Conservation (phyloP, 1,140 invertebrate species). For the Danaus plexippus region DNA sequence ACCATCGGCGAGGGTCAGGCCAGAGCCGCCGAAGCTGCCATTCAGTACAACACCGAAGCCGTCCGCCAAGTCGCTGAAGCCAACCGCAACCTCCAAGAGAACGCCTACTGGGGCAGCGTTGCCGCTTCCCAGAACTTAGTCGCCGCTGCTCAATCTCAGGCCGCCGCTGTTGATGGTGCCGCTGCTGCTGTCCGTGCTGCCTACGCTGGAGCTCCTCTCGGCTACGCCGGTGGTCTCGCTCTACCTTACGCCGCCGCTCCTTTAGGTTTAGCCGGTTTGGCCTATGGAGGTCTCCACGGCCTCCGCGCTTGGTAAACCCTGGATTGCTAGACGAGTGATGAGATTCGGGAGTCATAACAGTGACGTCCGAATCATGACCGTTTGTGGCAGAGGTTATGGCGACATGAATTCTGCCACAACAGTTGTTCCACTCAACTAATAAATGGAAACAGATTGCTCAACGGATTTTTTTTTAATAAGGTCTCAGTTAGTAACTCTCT, state of each 20-base stretch:
- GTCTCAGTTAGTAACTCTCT: constrained; percentile 64
- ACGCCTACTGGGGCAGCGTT: constrained; percentile 60
- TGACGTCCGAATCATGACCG: constrained; percentile 11
- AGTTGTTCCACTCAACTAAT: constrained; percentile 27
- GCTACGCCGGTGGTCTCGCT: constrained; percentile 16
- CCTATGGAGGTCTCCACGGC: constrained; percentile 33
- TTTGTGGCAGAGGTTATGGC: constrained; percentile 14
- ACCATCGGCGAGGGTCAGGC: constrained; percentile 48
- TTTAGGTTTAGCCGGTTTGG: constrained; percentile 30
- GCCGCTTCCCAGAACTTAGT: constrained; percentile 68
- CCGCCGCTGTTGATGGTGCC: constrained; percentile 67
- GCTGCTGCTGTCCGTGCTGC: constrained; percentile 54
- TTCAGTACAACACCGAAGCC: constrained; percentile 42
- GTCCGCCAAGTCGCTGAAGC: constrained; percentile 47
- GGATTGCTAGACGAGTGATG: constrained; percentile 6
- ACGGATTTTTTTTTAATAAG: constrained; percentile 35
- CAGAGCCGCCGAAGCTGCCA: constrained; percentile 50
- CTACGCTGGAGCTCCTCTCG: constrained; percentile 33
- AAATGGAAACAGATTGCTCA: constrained; percentile 45
- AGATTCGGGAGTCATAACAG: constrained; percentile 10
- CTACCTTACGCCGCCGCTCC: constrained; percentile 31
- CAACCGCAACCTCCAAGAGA: constrained; percentile 54
- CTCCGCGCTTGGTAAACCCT: constrained; percentile 54
- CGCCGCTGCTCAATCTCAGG: constrained; percentile 74
- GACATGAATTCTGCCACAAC: constrained; percentile 19